Base-by-base conservation (phyloP, 1,140 invertebrate genomes). In the Drosophila orena region DNA sequence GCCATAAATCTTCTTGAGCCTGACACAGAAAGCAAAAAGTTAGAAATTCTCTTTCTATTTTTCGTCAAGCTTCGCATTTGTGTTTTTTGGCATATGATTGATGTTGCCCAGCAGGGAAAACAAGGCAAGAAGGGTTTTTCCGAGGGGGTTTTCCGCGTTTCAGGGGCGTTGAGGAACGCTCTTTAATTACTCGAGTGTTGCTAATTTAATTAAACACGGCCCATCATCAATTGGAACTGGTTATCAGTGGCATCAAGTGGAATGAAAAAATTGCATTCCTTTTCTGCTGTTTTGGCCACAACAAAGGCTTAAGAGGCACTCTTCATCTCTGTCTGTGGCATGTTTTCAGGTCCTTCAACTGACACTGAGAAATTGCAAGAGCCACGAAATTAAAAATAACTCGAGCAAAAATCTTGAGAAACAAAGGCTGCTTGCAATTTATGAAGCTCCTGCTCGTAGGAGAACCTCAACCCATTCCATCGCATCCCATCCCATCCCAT, bases 301-400 rank as follows among this genome's bases (percentile, higher is more conserved):
- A 70, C 64, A 70, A 70, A 70, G 77, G 75, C 84, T 89, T 89
- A 88, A 89, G 84, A 88, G 79, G 30, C 71, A 62, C 64, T 57
- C 43, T 81, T 55, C 66, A 42, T 64, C 40, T 38, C 46, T 59
- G 58, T 70, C 46, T 58, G 65, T 59, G 81, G 57, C 57, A 77
- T 56, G 43, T 49, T 57, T 34, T 34, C 35, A 27, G 53, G 27
- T 59, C 34, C 46, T 65, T 46, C 57, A 62, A 73, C 79, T 80
- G 84, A 89, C 84, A 84, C 84, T 88, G 84, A 88, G 84, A 88
- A 90, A 88, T 88, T 89, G 84, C 79, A 79, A 53, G 53, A 52
- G 49, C 68, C 80, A 84, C 77, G 84, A 88, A 88, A 88, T 88
- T 88, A 88, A 88, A 88, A 88, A 88, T 88, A 88, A 84, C 85